Percentiles rank a stretch among this genome's conserved stretches.
phyloP scores from a whole-genome alignment of 2,888 invertebrate genomes.

The Amphiduros pacificus region DNA sequence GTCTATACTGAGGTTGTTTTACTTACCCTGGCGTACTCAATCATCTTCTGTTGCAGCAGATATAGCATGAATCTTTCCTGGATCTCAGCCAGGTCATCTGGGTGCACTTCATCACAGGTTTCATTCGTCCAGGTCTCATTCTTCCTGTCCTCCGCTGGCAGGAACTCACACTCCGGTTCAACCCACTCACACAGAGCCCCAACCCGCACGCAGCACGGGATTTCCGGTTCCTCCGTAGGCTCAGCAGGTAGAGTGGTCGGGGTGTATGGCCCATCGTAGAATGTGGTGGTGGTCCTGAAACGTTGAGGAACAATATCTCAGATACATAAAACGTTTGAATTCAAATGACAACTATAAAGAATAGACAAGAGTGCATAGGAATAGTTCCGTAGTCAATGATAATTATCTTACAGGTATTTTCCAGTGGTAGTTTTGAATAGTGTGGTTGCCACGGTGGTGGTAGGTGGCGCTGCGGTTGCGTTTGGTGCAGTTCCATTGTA shows the following conservation, averaged over 20 bases:
- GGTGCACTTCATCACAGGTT: slow-evolving; percentile 27
- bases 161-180: slow-evolving; percentile 14
- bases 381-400: background rate
- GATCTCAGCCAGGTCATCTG: slow-evolving; percentile 29
- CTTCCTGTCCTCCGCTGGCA: slow-evolving; percentile 19
- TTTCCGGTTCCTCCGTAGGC: slow-evolving; percentile 13
- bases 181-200: slow-evolving; percentile 30
- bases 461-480: slow-evolving; percentile 1
- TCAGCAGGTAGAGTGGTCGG: no score
- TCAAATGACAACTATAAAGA: no score
- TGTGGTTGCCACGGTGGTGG: slow-evolving; percentile 1
- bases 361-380: no score
- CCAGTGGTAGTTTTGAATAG: background rate
- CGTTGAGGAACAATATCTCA: no score
- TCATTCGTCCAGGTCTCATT: slow-evolving; percentile 23
- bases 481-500: background rate
- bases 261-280: no score
- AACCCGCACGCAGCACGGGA: slow-evolving; percentile 26
- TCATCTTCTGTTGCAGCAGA: slow-evolving; percentile 18
- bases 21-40: slow-evolving; percentile 23
- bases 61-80: slow-evolving; percentile 20
- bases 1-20: no score
- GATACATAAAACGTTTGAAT: no score
- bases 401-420: background rate
- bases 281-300: no score